Percentiles rank a stretch among this genome's conserved stretches.
Conservation (phyloP, 1,140 invertebrate genomes). For the Dolichoris vasculosae region DNA sequence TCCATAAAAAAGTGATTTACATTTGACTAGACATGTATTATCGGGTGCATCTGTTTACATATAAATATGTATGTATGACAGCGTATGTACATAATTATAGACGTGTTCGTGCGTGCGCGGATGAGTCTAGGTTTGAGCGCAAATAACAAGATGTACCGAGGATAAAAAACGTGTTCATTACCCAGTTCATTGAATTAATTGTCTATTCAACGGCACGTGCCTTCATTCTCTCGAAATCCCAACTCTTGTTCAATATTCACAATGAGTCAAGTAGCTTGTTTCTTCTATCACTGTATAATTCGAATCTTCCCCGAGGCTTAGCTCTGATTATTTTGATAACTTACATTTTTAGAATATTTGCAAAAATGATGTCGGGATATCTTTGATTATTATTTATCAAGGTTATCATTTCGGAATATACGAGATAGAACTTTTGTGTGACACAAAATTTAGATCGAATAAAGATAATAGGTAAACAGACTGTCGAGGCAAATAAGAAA, state of each 20-base stretch:
- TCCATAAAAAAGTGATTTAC: no score
- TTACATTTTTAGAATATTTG: not conserved
- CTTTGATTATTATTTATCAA: not conserved
- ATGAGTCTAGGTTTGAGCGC: no score
- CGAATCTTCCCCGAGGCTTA: not conserved
- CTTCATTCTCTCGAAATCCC: not conserved
- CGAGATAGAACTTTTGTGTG: no score
- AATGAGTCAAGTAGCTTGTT: not conserved
- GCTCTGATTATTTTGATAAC: not conserved
- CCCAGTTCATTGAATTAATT: conserved; percentile 31
- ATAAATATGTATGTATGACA: no score
- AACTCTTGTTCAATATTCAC: not conserved
- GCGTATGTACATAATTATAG: no score
- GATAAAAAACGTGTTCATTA: conserved; percentile 4
- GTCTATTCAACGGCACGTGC: not conserved
- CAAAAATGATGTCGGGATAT: not conserved
- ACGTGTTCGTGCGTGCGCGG: no score
- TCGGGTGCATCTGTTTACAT: no score
- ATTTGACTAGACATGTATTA: no score
- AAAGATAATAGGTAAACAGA: no score
- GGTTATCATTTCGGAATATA: not conserved
- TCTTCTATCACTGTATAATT: not conserved
- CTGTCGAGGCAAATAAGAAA: no score
- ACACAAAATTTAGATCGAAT: no score
- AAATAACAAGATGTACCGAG: no score